These are phyloP conservation scores for Chromobotia macracanthus DNA, from an alignment of 2,797 vertebrate species.

Conservation along the genomic window DNA sequence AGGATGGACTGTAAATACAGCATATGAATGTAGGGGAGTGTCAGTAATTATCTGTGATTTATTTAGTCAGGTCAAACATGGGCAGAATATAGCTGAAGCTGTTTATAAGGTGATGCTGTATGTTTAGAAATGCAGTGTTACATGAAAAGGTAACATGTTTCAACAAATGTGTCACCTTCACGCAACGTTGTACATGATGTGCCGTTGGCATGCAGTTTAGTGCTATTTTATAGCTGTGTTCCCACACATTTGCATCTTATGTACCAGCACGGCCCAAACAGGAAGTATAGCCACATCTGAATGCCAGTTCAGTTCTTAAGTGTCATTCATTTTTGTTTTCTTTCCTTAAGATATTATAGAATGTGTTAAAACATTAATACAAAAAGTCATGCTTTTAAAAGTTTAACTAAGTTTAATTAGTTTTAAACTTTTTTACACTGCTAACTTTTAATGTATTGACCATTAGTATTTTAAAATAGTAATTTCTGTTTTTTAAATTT, in stretches of 20 bases:
- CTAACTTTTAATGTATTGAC: neutral
- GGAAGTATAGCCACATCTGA: neutral
- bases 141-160: neutral
- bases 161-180: neutral
- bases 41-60: neutral
- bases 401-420: too few species aligned
- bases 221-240: neutral
- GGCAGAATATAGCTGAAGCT: slow-evolving; percentile 2
- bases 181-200: neutral
- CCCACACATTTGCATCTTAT: too few species aligned
- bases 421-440: too few species aligned
- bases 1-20: slow-evolving; percentile 10
- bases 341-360: neutral
- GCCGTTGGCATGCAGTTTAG: neutral
- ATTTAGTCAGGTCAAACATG: neutral
- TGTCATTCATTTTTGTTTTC: neutral
- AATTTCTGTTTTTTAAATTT: too few species aligned
- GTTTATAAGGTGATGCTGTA: neutral
- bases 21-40: neutral
- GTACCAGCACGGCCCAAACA: too few species aligned
- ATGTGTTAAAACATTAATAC: too few species aligned
- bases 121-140: slow-evolving; percentile 7
- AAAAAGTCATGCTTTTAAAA: too few species aligned
- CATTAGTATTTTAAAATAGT: too few species aligned
- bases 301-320: neutral